phyloP scores from a whole-genome alignment of 2,797 vertebrate genomes.

The Harpagifer antarcticus region DNA sequence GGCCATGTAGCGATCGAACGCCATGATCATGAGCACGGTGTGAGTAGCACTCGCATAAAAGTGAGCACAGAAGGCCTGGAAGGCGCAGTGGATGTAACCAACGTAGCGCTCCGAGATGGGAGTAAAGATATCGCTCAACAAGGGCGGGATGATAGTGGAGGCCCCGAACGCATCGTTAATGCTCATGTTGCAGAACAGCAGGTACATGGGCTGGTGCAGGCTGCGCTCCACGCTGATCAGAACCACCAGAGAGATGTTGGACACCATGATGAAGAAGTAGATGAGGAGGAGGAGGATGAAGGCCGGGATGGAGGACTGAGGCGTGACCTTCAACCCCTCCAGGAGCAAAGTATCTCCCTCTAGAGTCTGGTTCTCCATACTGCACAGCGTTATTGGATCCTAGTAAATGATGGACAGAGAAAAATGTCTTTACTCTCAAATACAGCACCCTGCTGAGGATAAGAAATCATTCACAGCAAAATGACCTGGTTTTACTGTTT shows the following conservation, averaged over 20 bases:
- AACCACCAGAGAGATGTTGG: conserved; percentile 32
- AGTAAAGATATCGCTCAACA: conserved; percentile 79
- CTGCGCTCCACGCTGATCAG: no score
- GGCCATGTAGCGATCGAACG: conserved; percentile 87
- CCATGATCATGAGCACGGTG: conserved; percentile 87
- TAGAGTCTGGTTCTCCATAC: conserved; percentile 60
- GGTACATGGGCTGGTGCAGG: no score
- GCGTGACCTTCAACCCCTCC: conserved; percentile 58
- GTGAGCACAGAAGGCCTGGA: conserved; percentile 86
- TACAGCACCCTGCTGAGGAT: no score
- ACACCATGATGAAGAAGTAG: conserved; percentile 62
- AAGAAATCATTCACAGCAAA: no score
- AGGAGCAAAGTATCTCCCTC: conserved; percentile 43
- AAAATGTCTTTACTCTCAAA: no score
- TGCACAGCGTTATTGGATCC: no score
- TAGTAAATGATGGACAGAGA: no score
- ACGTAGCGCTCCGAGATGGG: neutral
- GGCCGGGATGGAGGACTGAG: conserved; percentile 24
- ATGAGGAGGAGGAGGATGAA: conserved; percentile 59
- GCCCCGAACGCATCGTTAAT: conserved; percentile 73
- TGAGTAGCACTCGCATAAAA: conserved; percentile 77
- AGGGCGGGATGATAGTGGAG: conserved; percentile 68
- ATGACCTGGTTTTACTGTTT: no score
- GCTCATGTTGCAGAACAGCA: no score
- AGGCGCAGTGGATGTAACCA: conserved; percentile 74